phyloP scores from a whole-genome alignment of 2,113 vertebrate species.

The Coturnix japonica region DNA sequence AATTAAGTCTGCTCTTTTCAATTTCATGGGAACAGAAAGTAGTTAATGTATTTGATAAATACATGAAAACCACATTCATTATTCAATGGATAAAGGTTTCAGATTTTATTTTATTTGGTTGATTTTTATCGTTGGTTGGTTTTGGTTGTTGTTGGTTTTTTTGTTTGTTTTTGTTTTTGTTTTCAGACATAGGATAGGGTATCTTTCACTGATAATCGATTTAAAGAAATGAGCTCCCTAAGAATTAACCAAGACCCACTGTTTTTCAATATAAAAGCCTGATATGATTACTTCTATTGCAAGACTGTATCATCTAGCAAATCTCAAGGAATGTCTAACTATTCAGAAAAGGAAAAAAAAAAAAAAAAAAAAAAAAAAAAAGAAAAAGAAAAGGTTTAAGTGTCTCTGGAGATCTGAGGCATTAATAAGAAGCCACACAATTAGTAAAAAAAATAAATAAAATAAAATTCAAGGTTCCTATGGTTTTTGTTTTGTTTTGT shows the following conservation, averaged over 20 bases:
- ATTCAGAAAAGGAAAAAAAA: constrained; percentile 24
- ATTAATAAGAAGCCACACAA: constrained; percentile 37
- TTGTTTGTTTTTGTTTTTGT: background rate
- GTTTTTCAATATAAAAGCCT: background rate
- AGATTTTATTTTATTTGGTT: background rate
- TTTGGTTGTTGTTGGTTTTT: background rate
- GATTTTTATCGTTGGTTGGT: background rate
- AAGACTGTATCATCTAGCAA: constrained; percentile 31
- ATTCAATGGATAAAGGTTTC: background rate
- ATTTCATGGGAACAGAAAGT: constrained; percentile 12
- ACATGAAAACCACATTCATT: background rate
- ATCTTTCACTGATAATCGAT: background rate
- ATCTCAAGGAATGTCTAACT: constrained; percentile 61
- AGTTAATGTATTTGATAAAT: background rate
- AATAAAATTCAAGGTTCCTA: constrained; percentile 71
- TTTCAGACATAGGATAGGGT: background rate
- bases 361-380: background rate
- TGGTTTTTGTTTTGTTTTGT: constrained; percentile 72
- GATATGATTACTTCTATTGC: constrained; percentile 36
- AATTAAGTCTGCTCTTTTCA: constrained; percentile 10
- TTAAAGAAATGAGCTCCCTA: background rate
- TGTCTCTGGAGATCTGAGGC: constrained; percentile 47
- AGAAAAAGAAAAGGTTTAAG: background rate
- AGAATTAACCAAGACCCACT: constrained; percentile 3
- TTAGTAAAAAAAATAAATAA: constrained; percentile 40